Percentiles rank a stretch among this genome's conserved stretches.
phyloP scores from a whole-genome alignment of 2,797 vertebrate species.

The Kryptopterus vitreolus region DNA sequence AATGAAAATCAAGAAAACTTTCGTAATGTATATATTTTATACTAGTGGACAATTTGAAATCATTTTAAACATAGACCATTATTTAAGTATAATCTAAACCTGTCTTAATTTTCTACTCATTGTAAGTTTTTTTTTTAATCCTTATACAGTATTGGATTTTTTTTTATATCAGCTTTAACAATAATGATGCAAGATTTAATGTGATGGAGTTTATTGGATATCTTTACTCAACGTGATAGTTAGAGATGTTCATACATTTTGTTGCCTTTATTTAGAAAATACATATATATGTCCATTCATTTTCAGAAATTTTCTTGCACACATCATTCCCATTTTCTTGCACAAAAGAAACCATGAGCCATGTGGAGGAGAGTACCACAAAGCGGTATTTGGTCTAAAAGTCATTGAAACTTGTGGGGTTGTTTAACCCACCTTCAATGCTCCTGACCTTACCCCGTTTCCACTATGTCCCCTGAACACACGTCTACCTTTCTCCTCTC shows the following conservation, averaged over 20 bases:
- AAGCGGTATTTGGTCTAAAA: slow-evolving; percentile 19
- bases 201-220: background rate
- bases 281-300: slow-evolving; percentile 3
- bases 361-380: slow-evolving; percentile 22
- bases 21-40: no score
- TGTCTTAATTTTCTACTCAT: background rate
- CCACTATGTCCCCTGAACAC: no score
- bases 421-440: no score
- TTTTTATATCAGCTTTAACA: slow-evolving; percentile 13
- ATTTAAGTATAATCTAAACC: slow-evolving; percentile 2
- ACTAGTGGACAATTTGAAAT: background rate
- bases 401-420: no score
- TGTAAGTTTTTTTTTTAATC: slow-evolving; percentile 4
- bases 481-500: no score
- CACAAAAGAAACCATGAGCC: slow-evolving; percentile 7
- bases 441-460: no score
- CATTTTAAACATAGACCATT: background rate
- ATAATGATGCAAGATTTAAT: slow-evolving; percentile 30
- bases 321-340: background rate
- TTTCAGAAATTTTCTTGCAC: background rate
- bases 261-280: slow-evolving; percentile 9
- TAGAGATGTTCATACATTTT: slow-evolving; percentile 13
- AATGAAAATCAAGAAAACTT: slow-evolving; percentile 17
- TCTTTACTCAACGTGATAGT: background rate
- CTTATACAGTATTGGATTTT: background rate